Evolutionary conservation across 1,140 invertebrate species (phyloP).

Genomic region (Batillaria attramentaria): DNA sequence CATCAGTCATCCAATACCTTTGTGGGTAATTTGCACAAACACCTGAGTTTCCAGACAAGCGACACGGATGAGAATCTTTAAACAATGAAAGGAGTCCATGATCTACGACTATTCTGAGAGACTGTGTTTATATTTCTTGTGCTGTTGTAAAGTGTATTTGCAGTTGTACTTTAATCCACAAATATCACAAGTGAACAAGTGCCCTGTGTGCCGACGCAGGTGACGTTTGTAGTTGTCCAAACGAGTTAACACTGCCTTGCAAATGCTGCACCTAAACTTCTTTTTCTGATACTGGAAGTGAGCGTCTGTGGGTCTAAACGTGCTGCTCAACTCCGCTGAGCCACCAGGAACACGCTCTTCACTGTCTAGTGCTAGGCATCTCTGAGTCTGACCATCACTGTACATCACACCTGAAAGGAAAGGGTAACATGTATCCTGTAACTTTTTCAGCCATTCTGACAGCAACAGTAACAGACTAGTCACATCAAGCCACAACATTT

Average conservation of each 20-base stretch:
- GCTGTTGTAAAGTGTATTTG: slow-evolving; percentile 1
- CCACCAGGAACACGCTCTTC: too few species aligned
- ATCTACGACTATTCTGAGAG: not conserved
- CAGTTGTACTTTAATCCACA: slow-evolving; percentile 9
- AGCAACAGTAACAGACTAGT: too few species aligned
- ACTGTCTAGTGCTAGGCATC: too few species aligned
- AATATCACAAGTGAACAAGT: not conserved
- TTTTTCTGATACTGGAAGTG: too few species aligned
- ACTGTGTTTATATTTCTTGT: slow-evolving; percentile 21
- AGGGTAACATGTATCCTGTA: too few species aligned
- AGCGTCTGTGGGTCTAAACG: too few species aligned
- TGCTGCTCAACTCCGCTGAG: too few species aligned
- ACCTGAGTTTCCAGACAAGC: not conserved
- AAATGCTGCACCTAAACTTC: not conserved
- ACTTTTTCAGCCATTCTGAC: too few species aligned
- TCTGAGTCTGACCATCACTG: too few species aligned
- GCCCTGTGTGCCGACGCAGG: not conserved
- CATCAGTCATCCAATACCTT: not conserved
- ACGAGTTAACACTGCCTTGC: not conserved
- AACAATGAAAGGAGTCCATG: not conserved
- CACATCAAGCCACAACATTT: too few species aligned
- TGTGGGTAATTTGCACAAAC: not conserved
- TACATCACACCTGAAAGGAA: too few species aligned
- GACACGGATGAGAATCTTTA: not conserved
- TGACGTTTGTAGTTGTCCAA: slow-evolving; percentile 13